Base-by-base conservation (phyloP, 30 jellyfish, hydroid and myxozoan species). In the Pseudorhiza aurosa region DNA sequence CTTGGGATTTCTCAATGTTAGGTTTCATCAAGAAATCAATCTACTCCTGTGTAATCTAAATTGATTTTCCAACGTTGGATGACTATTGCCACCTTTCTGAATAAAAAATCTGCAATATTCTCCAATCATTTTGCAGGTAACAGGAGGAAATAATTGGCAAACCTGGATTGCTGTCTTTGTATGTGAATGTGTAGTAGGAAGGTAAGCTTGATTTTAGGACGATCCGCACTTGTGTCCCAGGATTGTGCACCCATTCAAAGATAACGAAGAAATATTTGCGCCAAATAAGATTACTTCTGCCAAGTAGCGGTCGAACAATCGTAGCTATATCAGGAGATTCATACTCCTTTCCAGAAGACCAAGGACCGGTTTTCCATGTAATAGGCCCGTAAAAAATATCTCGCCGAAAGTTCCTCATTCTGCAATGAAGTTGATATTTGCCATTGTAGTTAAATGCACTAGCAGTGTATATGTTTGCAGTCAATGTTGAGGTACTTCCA, bases 101-200 rank as follows among this genome's bases (percentile, higher is more conserved):
- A n/a, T n/a, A n/a, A n/a, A n/a, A n/a, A n/a, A n/a, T n/a, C n/a
- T n/a, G n/a, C n/a, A n/a, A n/a, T n/a, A n/a, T n/a, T n/a, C n/a
- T n/a, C n/a, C n/a, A n/a, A n/a, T n/a, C n/a, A n/a, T n/a, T n/a
- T n/a, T n/a, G n/a, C n/a, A n/a, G n/a, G n/a, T n/a, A n/a, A n/a
- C n/a, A n/a, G n/a, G n/a, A n/a, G n/a, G n/a, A n/a, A n/a, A n/a
- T n/a, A n/a, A n/a, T n/a, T n/a, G n/a, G n/a, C 77, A 15, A 11
- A 70, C 83, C 83, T 70, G 83, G 83, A 17, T 58, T 44, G 51
- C 32, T 47, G 70, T 70, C 83, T 29, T n/a, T 53, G 68, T 70
- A 70, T 22, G 8, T 31, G 22, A 70, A 37, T 9, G 29, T 31
- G 32, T 43, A 70, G 24, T 53, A 19, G 9, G 67, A 36, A 53